Evolutionary conservation across 2,113 vertebrate genomes (phyloP).

Genomic region (Tor tambroides): DNA sequence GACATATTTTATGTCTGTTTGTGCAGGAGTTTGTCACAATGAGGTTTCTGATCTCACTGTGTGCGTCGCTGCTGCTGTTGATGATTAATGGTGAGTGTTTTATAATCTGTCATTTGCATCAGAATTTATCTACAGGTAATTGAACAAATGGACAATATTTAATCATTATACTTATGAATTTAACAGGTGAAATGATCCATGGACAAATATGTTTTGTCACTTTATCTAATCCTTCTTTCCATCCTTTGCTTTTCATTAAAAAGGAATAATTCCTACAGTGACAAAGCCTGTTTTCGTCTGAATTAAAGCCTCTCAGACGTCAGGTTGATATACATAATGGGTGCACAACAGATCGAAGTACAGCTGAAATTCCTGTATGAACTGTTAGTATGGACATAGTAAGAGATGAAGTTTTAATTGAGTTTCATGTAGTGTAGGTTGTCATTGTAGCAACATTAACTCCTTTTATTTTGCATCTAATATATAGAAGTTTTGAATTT

Average conservation of each 20-base stretch:
- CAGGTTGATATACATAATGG: neutral
- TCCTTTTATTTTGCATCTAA: too few relatives aligned
- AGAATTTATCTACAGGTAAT: neutral
- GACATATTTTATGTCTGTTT: neutral
- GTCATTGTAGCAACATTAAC: too few relatives aligned
- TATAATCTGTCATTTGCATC: neutral
- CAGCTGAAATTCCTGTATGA: neutral
- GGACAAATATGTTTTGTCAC: neutral
- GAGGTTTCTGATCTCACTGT: conserved; percentile 15
- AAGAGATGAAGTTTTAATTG: too few relatives aligned
- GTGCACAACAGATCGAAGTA: too few relatives aligned
- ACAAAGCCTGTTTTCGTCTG: too few relatives aligned
- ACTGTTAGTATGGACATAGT: too few relatives aligned
- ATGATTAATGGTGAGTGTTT: neutral
- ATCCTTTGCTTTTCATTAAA: neutral
- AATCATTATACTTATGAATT: neutral
- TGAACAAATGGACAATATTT: neutral
- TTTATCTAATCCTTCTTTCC: neutral
- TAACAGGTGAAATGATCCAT: neutral
- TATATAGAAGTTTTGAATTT: too few relatives aligned
- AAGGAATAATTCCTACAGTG: too few relatives aligned
- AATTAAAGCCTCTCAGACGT: neutral
- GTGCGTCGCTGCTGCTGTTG: neutral
- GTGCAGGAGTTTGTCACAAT: neutral
- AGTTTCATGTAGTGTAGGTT: too few relatives aligned